Evolutionary conservation across 2,113 vertebrate genomes (phyloP).

Genomic region (Sialia sialis): DNA sequence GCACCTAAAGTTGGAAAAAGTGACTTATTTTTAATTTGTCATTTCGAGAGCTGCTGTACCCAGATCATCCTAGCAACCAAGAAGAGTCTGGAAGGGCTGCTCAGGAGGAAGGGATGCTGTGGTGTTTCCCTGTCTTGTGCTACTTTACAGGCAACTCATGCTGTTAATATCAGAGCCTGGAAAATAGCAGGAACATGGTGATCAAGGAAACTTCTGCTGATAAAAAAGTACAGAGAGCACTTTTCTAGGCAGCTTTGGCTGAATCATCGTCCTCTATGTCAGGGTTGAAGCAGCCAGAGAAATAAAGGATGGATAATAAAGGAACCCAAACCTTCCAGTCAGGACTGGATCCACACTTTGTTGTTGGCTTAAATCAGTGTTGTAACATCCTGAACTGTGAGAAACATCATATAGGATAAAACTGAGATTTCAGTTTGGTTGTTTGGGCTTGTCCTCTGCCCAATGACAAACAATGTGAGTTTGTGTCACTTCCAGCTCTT

Average conservation of each 20-base stretch:
- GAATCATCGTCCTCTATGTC: rapidly evolving
- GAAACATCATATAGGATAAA: background rate
- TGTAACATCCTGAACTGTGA: background rate
- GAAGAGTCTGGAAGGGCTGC: background rate
- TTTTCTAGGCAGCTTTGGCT: background rate
- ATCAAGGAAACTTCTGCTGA: background rate
- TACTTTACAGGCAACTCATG: background rate
- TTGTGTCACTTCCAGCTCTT: background rate
- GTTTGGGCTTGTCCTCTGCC: background rate
- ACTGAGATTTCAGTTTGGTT: background rate
- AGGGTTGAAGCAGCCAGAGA: background rate
- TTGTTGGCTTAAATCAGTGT: background rate
- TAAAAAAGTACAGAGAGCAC: background rate
- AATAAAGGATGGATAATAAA: background rate
- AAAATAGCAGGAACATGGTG: background rate
- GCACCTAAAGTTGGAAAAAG: background rate
- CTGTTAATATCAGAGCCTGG: background rate
- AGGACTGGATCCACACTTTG: background rate
- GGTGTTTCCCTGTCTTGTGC: background rate
- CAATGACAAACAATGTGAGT: background rate
- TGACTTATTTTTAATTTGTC: background rate
- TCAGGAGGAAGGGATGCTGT: background rate
- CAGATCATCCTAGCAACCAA: background rate
- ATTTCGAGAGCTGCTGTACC: background rate
- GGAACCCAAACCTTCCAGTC: background rate